phyloP scores from a whole-genome alignment of 2,113 vertebrate species.

The Sisor rabdophorus region DNA sequence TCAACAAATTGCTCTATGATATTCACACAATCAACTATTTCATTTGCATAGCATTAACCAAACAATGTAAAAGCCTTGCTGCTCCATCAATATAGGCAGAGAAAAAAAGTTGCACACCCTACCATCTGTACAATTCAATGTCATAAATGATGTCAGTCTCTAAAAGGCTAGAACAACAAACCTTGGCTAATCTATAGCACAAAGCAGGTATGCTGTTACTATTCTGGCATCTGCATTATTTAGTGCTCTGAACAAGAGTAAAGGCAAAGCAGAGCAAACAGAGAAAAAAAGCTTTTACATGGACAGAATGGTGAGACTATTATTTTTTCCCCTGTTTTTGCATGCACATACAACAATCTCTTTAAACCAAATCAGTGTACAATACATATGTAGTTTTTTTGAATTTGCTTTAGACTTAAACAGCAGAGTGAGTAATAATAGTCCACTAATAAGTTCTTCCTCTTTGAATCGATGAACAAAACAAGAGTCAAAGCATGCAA shows the following conservation, averaged over 20 bases:
- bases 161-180: constrained; percentile 47
- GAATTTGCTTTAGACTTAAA: constrained; percentile 11
- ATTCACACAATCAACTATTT: constrained; percentile 36
- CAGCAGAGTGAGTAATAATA: constrained; percentile 26
- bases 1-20: constrained; percentile 57
- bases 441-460: constrained; percentile 26
- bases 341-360: constrained; percentile 16
- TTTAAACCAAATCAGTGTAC: background rate
- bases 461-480: constrained; percentile 26
- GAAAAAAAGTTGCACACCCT: background rate
- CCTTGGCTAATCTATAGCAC: constrained; percentile 58
- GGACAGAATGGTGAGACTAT: constrained; percentile 52
- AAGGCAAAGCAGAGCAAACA: background rate
- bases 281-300: constrained; percentile 45
- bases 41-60: constrained; percentile 37
- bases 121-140: constrained; percentile 29
- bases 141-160: constrained; percentile 50
- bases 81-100: constrained; percentile 4
- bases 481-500: constrained; percentile 30
- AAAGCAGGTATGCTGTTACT: constrained; percentile 58
- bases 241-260: constrained; percentile 58
- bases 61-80: constrained; percentile 18
- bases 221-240: constrained; percentile 63
- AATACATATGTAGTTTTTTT: too few species aligned
- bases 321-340: constrained; percentile 52